These are phyloP conservation scores for Brachypalpus laphriformis DNA, from an alignment of 2,888 invertebrate genomes.

Conservation along the genomic window DNA sequence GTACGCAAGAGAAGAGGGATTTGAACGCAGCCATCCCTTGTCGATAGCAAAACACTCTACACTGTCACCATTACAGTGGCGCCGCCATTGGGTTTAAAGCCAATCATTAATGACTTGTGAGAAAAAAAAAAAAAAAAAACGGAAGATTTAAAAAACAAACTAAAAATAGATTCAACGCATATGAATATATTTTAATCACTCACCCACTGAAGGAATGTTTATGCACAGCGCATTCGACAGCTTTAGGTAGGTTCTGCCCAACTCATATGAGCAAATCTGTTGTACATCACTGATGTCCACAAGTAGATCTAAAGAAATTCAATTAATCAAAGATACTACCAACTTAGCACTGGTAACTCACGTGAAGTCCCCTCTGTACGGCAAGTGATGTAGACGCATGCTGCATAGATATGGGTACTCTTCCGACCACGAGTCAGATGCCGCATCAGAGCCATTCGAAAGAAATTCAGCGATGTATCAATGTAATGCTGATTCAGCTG, in stretches of 20 bases:
- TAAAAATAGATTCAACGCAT: not conserved
- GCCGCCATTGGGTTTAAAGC: not conserved
- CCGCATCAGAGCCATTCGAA: constrained; percentile 93
- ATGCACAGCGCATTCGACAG: constrained; percentile 95
- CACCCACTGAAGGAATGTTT: constrained; percentile 93
- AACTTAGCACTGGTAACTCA: constrained; percentile 84
- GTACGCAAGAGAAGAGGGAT: not conserved
- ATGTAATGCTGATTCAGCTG: constrained; percentile 95
- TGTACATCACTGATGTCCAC: constrained; percentile 99
- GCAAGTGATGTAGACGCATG: constrained; percentile 98
- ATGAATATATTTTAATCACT: constrained; percentile 83
- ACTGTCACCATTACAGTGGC: constrained; percentile 8
- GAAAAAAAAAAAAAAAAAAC: not conserved
- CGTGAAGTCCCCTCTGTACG: constrained; percentile 97
- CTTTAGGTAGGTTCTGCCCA: constrained; percentile 95
- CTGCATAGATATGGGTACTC: constrained; percentile 95
- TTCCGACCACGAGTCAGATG: constrained; percentile 96
- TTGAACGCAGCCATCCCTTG: constrained; percentile 21
- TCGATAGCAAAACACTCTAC: constrained; percentile 2
- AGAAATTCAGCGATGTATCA: constrained; percentile 96
- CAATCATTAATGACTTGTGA: not conserved
- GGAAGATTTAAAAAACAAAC: not conserved
- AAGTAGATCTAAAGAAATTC: constrained; percentile 88
- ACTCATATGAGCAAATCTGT: constrained; percentile 97
- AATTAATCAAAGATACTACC: not conserved